A percentile compares a stretch with the other conserved stretches of the same genome.
Conservation (phyloP, 2,113 vertebrate genomes). For the Leptobrachium ailaonicum region DNA sequence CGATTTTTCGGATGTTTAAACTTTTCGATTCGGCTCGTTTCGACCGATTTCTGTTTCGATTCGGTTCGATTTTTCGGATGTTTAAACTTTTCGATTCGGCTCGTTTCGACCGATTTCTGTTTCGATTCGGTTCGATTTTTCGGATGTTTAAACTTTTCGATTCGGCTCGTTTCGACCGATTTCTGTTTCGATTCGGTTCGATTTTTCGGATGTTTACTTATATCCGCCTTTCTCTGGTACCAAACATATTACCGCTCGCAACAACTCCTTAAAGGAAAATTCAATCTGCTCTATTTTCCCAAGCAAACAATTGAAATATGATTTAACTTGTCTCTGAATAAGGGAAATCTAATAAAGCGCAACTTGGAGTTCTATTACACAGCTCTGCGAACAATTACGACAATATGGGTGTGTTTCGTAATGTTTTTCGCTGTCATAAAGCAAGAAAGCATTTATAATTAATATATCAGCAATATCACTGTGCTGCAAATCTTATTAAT, state of each 20-base stretch:
- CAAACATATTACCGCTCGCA: not conserved
- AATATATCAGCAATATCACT: conserved; percentile 47
- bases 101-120: no score
- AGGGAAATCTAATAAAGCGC: conserved; percentile 31
- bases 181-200: no score
- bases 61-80: no score
- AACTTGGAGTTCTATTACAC: conserved; percentile 15
- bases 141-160: no score
- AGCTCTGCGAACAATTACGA: conserved; percentile 37
- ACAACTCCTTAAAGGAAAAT: not conserved
- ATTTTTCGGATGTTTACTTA: no score
- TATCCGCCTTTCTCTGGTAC: not conserved
- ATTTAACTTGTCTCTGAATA: not conserved
- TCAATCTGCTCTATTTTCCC: conserved; percentile 3
- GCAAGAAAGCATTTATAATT: conserved; percentile 46
- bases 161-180: no score
- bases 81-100: no score
- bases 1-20: no score
- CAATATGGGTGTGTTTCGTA: conserved; percentile 31
- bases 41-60: no score
- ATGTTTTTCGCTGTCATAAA: conserved; percentile 42
- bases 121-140: no score
- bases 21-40: no score
- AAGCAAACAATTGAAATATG: conserved; percentile 33
- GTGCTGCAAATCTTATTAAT: conserved; percentile 48